phyloP scores from a whole-genome alignment of 1,140 invertebrate species.

The Thrips palmi region DNA sequence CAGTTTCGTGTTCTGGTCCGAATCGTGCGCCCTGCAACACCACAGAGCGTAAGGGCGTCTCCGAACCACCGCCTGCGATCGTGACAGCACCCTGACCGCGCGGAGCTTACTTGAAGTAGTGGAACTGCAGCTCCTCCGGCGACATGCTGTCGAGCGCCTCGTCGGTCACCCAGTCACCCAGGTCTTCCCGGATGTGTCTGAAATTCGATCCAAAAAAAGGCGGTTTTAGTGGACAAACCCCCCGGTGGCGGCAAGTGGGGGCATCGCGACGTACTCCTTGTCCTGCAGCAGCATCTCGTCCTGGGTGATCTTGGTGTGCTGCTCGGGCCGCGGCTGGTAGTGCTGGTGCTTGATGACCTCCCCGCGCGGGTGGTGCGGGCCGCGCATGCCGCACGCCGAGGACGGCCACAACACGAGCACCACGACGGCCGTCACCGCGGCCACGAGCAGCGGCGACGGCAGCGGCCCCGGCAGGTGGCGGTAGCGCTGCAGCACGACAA shows the following conservation, averaged over 20 bases:
- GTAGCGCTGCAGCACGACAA: too few species aligned
- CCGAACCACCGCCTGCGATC: too few species aligned
- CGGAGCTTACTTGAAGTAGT: slow-evolving; percentile 35
- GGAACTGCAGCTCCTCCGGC: slow-evolving; percentile 52
- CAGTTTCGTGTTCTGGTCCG: slow-evolving; percentile 57
- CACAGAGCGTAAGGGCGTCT: too few species aligned
- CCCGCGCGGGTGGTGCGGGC: slow-evolving; percentile 56
- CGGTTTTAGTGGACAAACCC: too few species aligned
- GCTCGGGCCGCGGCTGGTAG: slow-evolving; percentile 26
- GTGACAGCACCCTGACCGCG: neutral
- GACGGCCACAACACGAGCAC: slow-evolving; percentile 1
- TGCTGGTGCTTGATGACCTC: slow-evolving; percentile 39
- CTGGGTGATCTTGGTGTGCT: slow-evolving; percentile 36
- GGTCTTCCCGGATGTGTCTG: slow-evolving; percentile 56
- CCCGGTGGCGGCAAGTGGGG: too few species aligned
- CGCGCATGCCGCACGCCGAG: slow-evolving; percentile 24
- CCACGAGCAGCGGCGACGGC: neutral
- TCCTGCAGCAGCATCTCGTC: slow-evolving; percentile 48
- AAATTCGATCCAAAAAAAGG: slow-evolving; percentile 20
- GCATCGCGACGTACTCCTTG: slow-evolving; percentile 33
- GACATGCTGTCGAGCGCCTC: slow-evolving; percentile 12
- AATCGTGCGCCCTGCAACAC: slow-evolving; percentile 53
- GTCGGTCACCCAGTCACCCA: slow-evolving; percentile 31
- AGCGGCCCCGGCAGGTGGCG: slow-evolving; percentile 6
- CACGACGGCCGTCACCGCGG: slow-evolving; percentile 3